Conservation (phyloP, 35 echinoderm and acorn worm genomes). For the Holothuria glaberrima region DNA sequence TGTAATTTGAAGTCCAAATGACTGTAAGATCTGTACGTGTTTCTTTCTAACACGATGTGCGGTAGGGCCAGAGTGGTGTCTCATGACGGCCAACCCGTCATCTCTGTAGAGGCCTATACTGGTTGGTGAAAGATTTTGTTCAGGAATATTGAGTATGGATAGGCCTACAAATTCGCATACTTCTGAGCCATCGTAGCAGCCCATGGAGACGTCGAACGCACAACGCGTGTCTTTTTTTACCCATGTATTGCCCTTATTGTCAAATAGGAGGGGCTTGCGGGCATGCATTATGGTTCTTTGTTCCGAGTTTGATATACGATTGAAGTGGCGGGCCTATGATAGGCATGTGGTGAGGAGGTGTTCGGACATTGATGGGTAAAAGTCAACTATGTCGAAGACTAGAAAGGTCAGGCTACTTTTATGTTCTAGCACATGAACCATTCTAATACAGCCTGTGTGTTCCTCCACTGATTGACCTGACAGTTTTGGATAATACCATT, state of each 20-base stretch:
- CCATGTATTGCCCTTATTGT: too few species aligned
- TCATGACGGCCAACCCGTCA: conserved; percentile 20
- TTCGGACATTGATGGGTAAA: conserved; percentile 55
- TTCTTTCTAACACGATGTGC: neutral
- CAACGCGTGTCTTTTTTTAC: conserved; percentile 12
- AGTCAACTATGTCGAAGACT: conserved; percentile 59
- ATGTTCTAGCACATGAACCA: conserved; percentile 43
- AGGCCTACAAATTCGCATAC: conserved; percentile 48
- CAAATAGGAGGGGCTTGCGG: conserved; percentile 52
- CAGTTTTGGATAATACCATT: conserved; percentile 5
- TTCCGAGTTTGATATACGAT: neutral
- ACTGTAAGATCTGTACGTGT: neutral
- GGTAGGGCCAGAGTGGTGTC: neutral
- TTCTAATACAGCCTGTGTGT: conserved; percentile 21
- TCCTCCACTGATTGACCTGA: conserved; percentile 55
- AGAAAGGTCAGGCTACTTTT: conserved; percentile 30
- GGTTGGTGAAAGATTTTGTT: too few species aligned
- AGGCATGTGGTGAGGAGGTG: conserved; percentile 47
- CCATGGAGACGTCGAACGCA: conserved; percentile 53
- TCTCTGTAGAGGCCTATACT: too few species aligned
- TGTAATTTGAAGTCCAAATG: conserved; percentile 25
- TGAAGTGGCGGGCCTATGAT: conserved; percentile 21
- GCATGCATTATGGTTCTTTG: conserved; percentile 42
- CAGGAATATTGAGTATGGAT: conserved; percentile 5
- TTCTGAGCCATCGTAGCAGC: conserved; percentile 24